A percentile compares a stretch with the other conserved stretches of the same genome.
Evolutionary conservation across 2,113 vertebrate genomes (phyloP).

Genomic region (Amphilophus citrinellus): DNA sequence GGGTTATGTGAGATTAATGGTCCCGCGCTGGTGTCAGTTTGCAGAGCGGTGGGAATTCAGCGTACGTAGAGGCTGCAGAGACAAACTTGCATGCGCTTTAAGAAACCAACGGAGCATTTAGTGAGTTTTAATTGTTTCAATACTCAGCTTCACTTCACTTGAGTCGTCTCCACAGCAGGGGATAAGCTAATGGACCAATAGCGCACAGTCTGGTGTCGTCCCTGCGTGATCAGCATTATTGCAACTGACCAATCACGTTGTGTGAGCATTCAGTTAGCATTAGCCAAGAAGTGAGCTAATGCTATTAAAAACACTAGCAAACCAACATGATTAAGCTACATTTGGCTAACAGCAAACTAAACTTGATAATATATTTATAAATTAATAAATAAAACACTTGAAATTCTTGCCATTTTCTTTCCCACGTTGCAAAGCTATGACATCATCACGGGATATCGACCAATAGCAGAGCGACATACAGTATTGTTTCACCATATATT

Average conservation of each 20-base stretch:
- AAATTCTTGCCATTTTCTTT: too few species aligned
- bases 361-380: not conserved
- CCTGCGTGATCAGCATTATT: not conserved
- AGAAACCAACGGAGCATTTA: not conserved
- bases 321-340: not conserved
- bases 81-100: not conserved
- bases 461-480: not conserved
- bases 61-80: not conserved
- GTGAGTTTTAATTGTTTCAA: not conserved
- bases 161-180: too few species aligned
- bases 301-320: conserved; percentile 4
- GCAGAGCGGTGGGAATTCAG: not conserved
- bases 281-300: not conserved
- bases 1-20: not conserved
- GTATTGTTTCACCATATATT: not conserved
- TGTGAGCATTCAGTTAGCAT: not conserved
- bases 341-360: not conserved
- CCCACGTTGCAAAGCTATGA: too few species aligned
- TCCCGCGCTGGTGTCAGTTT: not conserved
- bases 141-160: not conserved
- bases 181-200: too few species aligned
- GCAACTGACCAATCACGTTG: not conserved
- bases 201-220: too few species aligned
- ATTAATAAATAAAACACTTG: too few species aligned
- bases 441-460: not conserved